These are phyloP conservation scores for Ylistrum balloti DNA, from an alignment of 1,140 invertebrate species.

Conservation along the genomic window DNA sequence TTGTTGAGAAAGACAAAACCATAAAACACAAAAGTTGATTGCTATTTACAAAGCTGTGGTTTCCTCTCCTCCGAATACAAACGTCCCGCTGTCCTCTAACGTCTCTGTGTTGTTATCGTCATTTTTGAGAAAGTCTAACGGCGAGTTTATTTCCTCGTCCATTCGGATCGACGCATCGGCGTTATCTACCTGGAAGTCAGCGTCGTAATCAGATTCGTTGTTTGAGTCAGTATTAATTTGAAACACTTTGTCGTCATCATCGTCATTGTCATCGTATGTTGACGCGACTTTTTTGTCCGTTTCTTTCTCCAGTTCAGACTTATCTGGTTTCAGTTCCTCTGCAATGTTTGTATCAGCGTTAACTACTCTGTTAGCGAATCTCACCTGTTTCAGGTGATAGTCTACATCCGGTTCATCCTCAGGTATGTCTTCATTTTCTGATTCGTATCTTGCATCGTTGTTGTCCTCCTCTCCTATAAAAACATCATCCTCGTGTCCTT, in stretches of 20 bases:
- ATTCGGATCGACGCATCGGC: conserved; percentile 20
- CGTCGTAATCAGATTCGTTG: conserved; percentile 38
- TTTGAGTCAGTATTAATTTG: not conserved
- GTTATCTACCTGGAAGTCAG: conserved; percentile 41
- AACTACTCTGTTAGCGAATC: conserved; percentile 59
- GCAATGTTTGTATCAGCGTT: conserved; percentile 63
- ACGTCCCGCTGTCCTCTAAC: not conserved
- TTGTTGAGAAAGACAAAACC: not conserved
- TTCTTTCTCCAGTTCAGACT: not conserved
- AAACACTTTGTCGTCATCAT: conserved; percentile 14
- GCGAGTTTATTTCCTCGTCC: conserved; percentile 52
- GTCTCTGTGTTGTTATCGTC: not conserved
- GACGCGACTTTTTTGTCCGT: not conserved
- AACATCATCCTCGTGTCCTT: not conserved
- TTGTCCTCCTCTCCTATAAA: not conserved
- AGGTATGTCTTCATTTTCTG: conserved; percentile 1
- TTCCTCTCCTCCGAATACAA: not conserved
- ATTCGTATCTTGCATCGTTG: not conserved
- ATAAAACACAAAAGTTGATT: not conserved
- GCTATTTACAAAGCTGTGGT: not conserved
- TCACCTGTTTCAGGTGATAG: conserved; percentile 60
- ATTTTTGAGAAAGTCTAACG: conserved; percentile 8
- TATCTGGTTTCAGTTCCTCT: conserved; percentile 55
- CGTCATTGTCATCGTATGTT: not conserved
- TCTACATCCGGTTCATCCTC: conserved; percentile 63